Conservation (phyloP, 2,797 vertebrate genomes). For the Mionectes olivaceus region DNA sequence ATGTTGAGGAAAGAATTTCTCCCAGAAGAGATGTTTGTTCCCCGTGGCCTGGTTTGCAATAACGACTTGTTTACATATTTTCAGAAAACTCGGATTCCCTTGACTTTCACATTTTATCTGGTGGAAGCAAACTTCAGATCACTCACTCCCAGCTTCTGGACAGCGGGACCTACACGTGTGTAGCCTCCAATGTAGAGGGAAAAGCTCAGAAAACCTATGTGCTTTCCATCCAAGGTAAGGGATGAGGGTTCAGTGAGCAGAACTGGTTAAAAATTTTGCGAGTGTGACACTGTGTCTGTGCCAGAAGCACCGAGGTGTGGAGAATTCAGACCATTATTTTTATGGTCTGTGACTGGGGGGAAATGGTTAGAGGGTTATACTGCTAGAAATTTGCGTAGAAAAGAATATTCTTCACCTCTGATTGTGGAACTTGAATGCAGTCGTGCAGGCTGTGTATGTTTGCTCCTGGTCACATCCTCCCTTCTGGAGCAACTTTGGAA, state of each 20-base stretch:
- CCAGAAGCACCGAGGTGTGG: background rate
- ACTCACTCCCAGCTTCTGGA: conserved; percentile 87
- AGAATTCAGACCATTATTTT: background rate
- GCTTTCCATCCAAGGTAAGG: conserved; percentile 90
- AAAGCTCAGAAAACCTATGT: conserved; percentile 88
- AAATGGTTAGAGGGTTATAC: background rate
- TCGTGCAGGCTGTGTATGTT: fast-evolving
- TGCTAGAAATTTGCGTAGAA: background rate
- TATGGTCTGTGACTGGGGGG: background rate
- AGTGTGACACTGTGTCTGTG: background rate
- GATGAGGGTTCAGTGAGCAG: background rate
- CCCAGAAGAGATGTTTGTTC: background rate
- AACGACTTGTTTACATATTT: conserved; percentile 6
- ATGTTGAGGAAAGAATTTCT: background rate
- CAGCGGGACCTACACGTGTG: conserved; percentile 88
- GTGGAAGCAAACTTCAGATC: conserved; percentile 93
- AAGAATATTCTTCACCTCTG: background rate
- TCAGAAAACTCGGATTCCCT: conserved; percentile 89
- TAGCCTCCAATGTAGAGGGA: conserved; percentile 92
- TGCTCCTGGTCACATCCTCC: background rate
- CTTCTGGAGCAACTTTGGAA: background rate
- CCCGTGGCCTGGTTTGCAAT: background rate
- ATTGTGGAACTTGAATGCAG: background rate
- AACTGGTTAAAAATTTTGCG: background rate
- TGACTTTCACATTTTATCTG: conserved; percentile 92